phyloP scores from a whole-genome alignment of 2,113 vertebrate species.

The Choloepus hoffmanni region DNA sequence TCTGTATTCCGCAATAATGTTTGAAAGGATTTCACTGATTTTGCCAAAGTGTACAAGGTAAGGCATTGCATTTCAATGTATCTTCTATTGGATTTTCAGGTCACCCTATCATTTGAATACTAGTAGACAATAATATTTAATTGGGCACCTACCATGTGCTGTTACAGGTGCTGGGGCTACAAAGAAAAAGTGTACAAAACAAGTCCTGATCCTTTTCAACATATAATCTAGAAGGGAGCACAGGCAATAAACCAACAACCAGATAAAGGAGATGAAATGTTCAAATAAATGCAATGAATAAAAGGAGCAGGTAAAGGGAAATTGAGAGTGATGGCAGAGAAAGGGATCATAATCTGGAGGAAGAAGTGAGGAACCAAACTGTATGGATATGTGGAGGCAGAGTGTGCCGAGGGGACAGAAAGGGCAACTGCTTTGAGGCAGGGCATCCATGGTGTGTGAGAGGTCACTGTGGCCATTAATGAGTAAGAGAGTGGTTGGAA shows the following conservation, averaged over 20 bases:
- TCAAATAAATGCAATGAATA: neutral
- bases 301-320: neutral
- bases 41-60: neutral
- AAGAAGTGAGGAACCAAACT: neutral
- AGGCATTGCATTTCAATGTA: neutral
- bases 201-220: neutral
- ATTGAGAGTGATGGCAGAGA: neutral
- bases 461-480: neutral
- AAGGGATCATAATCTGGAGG: neutral
- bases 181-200: neutral
- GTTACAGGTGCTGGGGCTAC: neutral
- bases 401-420: neutral
- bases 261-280: neutral
- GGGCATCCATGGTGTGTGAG: neutral
- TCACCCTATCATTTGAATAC: neutral
- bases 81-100: neutral
- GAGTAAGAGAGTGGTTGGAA: neutral
- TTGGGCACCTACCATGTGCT: neutral
- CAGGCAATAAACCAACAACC: neutral
- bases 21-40: slow-evolving; percentile 13
- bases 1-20: neutral
- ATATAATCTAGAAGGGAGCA: neutral
- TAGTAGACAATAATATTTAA: neutral
- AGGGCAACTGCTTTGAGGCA: neutral
- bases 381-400: neutral